Evolutionary conservation across 2,888 invertebrate genomes (phyloP).

Genomic region (Pterostichus madidus): DNA sequence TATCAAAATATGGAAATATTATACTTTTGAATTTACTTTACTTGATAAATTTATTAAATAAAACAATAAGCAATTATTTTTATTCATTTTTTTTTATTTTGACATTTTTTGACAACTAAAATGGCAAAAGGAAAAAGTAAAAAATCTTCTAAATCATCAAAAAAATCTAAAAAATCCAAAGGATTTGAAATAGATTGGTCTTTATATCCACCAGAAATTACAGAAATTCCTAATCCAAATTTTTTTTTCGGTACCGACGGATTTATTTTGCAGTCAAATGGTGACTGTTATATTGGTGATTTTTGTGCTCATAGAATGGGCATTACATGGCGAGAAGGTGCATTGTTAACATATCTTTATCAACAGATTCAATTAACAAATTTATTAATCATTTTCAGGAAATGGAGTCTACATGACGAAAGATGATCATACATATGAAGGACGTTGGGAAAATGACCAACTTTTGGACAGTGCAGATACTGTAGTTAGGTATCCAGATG

Average conservation of each 20-base stretch:
- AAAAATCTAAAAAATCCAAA: slow-evolving; percentile 16
- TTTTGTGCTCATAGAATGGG: slow-evolving; percentile 80
- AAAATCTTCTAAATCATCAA: not conserved
- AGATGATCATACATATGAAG: slow-evolving; percentile 81
- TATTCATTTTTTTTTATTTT: too few species aligned
- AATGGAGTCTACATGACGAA: slow-evolving; percentile 80
- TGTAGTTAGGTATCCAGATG: slow-evolving; percentile 77
- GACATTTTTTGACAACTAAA: not conserved
- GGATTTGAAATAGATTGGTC: slow-evolving; percentile 19
- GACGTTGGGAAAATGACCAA: slow-evolving; percentile 80
- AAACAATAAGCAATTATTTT: not conserved
- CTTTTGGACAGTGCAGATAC: slow-evolving; percentile 75
- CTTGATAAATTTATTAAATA: not conserved
- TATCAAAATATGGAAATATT: not conserved
- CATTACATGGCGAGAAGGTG: slow-evolving; percentile 74
- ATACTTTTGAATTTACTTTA: not conserved
- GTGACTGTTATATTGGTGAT: slow-evolving; percentile 80
- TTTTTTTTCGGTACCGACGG: slow-evolving; percentile 73
- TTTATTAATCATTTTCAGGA: slow-evolving; percentile 72
- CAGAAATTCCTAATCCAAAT: slow-evolving; percentile 68
- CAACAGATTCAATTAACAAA: not conserved
- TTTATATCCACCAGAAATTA: slow-evolving; percentile 7
- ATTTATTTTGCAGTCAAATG: slow-evolving; percentile 79
- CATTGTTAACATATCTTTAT: not conserved
- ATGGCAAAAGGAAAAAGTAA: slow-evolving; percentile 7